A percentile compares a stretch with the other conserved stretches of the same genome.
Conservation (phyloP, 2,113 vertebrate genomes). For the Scophthalmus maximus region DNA sequence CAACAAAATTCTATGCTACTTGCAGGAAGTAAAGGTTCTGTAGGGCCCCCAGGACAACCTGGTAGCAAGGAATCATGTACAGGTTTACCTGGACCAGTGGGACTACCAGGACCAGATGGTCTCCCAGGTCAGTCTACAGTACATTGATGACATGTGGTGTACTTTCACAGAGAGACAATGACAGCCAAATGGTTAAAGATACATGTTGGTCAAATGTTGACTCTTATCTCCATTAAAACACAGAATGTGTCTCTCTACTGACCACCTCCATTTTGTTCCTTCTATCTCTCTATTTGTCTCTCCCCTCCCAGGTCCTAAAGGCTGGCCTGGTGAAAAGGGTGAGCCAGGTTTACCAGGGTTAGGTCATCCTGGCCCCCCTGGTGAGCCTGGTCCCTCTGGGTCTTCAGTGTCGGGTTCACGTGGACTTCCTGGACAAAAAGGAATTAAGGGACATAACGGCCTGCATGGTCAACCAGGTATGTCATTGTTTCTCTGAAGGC, state of each 20-base stretch:
- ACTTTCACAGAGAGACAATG: background rate
- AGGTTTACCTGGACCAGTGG: slow-evolving; percentile 27
- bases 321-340: slow-evolving; percentile 64
- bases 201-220: background rate
- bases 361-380: slow-evolving; percentile 55
- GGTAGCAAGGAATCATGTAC: slow-evolving; percentile 53
- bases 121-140: slow-evolving; percentile 57
- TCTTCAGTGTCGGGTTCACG: slow-evolving; percentile 17
- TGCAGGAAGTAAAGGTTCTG: slow-evolving; percentile 64
- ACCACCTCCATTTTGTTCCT: background rate
- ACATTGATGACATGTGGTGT: slow-evolving; percentile 8
- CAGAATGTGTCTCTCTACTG: background rate
- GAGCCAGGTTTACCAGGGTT: slow-evolving; percentile 61
- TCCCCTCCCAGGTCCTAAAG: slow-evolving; percentile 48
- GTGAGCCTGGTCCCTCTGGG: slow-evolving; percentile 64
- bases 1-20: background rate
- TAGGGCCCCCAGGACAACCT: slow-evolving; percentile 47
- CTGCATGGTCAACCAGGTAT: slow-evolving; percentile 65
- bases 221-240: background rate
- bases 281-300: background rate
- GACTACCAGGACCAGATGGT: slow-evolving; percentile 63
- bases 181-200: background rate
- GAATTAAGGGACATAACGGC: slow-evolving; percentile 59
- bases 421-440: slow-evolving; percentile 67
- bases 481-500: background rate